Percentiles rank a stretch among this genome's conserved stretches.
phyloP scores from a whole-genome alignment of 2,797 vertebrate species.

The Iguana delicatissima region DNA sequence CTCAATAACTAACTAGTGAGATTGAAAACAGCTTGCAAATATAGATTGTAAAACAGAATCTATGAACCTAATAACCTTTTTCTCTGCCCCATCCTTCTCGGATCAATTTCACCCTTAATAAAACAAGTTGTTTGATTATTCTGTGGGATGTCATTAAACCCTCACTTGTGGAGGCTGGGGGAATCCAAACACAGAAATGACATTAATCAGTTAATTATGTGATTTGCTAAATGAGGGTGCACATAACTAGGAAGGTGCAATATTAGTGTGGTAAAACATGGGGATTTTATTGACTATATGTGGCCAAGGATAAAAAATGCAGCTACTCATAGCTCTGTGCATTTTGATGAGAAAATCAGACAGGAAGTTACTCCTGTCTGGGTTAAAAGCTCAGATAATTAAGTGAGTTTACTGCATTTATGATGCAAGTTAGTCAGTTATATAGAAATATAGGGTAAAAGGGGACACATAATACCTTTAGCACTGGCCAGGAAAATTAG shows the following conservation, averaged over 20 bases:
- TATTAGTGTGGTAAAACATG: conserved; percentile 64
- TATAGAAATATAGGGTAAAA: conserved; percentile 50
- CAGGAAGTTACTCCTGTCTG: conserved; percentile 45
- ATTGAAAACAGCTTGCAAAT: background rate
- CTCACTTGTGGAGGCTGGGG: conserved; percentile 37
- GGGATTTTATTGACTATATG: conserved; percentile 66
- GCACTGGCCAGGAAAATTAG: conserved; percentile 55
- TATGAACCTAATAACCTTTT: conserved; percentile 1
- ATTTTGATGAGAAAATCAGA: conserved; percentile 52
- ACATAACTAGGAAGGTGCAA: conserved; percentile 57
- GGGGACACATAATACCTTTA: conserved; percentile 64
- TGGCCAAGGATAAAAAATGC: conserved; percentile 48
- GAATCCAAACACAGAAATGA: conserved; percentile 60
- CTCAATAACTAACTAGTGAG: background rate
- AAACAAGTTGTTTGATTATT: conserved; percentile 63
- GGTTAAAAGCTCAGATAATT: conserved; percentile 52
- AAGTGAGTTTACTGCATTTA: conserved; percentile 53
- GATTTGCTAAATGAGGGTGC: conserved; percentile 62
- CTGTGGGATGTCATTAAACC: conserved; percentile 47
- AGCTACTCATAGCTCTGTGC: conserved; percentile 44
- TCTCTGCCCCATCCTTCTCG: conserved; percentile 22
- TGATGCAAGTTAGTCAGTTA: conserved; percentile 52
- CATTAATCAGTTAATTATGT: conserved; percentile 69
- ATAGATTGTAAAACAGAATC: background rate
- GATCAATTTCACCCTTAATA: conserved; percentile 55